These are phyloP conservation scores for Pocillopora meandrina DNA, from an alignment of 92 coral and sea anemone genomes.

Conservation along the genomic window DNA sequence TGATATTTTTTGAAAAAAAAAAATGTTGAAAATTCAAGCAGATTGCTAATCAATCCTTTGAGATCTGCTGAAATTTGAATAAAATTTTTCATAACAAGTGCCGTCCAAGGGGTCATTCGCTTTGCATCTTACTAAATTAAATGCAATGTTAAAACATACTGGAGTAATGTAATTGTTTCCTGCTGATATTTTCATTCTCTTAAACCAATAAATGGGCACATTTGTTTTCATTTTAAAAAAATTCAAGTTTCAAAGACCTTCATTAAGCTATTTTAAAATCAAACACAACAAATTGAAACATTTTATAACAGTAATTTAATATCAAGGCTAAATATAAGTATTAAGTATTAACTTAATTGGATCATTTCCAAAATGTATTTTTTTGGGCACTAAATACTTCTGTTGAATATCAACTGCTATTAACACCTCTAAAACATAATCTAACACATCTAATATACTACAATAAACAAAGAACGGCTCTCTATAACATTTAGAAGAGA, in stretches of 20 bases:
- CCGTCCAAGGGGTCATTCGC: no score
- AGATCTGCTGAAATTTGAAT: no score
- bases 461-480: not conserved
- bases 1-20: no score
- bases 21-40: no score
- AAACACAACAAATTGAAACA: not conserved
- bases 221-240: not conserved
- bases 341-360: not conserved
- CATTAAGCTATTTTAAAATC: not conserved
- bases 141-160: no score
- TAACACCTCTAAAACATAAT: not conserved
- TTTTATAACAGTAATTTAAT: not conserved
- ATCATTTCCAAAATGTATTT: slow-evolving; percentile 12
- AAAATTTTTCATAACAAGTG: no score
- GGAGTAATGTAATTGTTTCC: no score
- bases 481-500: not conserved
- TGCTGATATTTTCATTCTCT: no score
- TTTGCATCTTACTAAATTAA: no score
- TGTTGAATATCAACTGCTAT: not conserved
- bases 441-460: not conserved
- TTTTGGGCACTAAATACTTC: not conserved
- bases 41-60: no score
- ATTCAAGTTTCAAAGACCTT: not conserved
- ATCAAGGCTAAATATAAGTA: not conserved
- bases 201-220: no score